A percentile compares a stretch with the other conserved stretches of the same genome.
These are phyloP conservation scores for Podilymbus podiceps DNA, from an alignment of 2,113 vertebrate species.

Conservation along the genomic window DNA sequence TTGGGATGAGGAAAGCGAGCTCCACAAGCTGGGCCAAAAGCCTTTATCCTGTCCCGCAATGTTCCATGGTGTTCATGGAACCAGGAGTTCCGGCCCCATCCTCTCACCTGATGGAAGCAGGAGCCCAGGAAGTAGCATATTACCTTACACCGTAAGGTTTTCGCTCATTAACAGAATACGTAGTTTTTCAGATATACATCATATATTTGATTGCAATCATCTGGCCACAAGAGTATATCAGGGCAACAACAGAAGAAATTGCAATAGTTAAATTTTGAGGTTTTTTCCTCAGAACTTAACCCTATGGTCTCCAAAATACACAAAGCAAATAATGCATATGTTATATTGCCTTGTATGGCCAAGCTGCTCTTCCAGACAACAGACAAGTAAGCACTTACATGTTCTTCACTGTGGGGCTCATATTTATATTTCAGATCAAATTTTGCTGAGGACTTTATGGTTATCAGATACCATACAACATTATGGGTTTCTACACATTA, in stretches of 20 bases:
- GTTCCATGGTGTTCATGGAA: background rate
- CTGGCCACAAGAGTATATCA: background rate
- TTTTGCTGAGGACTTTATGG: background rate
- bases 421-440: background rate
- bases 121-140: background rate
- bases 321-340: background rate
- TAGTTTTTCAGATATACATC: background rate
- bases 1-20: background rate
- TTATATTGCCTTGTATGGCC: background rate
- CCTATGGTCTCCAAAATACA: background rate
- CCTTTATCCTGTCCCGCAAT: accelerated
- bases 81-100: accelerated
- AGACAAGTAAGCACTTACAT: background rate
- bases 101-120: background rate
- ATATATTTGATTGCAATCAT: background rate
- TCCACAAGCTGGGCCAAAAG: background rate
- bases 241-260: background rate
- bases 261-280: background rate
- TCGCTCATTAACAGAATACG: background rate
- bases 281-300: background rate
- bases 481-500: background rate
- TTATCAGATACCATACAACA: background rate
- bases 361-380: background rate
- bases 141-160: background rate
- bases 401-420: background rate